Conservation (phyloP, 2,888 invertebrate species). For the Ferrisia virgata region DNA sequence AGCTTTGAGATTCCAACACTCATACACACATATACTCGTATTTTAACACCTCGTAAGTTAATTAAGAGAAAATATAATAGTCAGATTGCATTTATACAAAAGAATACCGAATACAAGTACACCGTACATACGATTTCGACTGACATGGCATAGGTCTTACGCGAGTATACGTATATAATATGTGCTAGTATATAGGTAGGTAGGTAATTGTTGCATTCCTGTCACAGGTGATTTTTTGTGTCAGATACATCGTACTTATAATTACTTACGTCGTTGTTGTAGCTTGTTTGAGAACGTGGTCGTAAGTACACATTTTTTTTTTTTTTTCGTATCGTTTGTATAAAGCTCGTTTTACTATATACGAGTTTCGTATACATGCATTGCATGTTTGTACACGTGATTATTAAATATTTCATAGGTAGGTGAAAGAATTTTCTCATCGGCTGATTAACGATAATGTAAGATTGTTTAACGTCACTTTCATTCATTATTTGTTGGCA, state of each 20-base stretch:
- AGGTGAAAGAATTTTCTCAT: background rate
- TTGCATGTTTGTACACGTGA: background rate
- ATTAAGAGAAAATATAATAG: background rate
- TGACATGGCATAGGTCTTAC: background rate
- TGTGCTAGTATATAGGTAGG: background rate
- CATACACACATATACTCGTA: background rate
- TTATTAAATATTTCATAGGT: background rate
- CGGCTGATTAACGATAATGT: constrained; percentile 1
- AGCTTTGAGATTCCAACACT: background rate
- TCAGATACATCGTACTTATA: background rate
- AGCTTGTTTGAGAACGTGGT: background rate
- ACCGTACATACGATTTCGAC: too few relatives aligned
- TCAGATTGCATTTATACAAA: background rate
- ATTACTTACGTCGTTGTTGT: background rate
- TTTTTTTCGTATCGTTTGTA: background rate
- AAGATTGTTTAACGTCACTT: background rate
- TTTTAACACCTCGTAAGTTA: background rate
- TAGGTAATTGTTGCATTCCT: background rate
- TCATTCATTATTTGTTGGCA: background rate
- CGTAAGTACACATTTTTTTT: background rate
- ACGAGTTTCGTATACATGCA: background rate
- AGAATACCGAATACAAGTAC: too few relatives aligned
- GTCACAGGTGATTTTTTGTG: background rate
- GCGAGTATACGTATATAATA: background rate
- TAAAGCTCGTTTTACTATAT: background rate